phyloP scores from a whole-genome alignment of 2,797 vertebrate genomes.

The Sitta carolinensis region DNA sequence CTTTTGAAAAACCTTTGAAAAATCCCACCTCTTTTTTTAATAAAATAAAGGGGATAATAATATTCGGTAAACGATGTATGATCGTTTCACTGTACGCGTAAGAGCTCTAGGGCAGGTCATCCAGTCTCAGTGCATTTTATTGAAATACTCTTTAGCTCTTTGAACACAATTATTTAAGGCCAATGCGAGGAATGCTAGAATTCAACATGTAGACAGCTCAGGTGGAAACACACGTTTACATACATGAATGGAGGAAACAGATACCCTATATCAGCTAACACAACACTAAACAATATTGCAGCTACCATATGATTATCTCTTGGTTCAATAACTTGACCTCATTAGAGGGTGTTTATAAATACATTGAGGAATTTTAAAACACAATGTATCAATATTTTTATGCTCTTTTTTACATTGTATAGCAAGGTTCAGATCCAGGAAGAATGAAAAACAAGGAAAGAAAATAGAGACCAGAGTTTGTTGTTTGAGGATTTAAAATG shows the following conservation, averaged over 20 bases:
- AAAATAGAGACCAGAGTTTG: not conserved
- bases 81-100: not conserved
- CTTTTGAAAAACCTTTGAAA: not conserved
- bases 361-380: not conserved
- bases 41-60: fast-evolving
- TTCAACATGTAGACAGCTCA: not conserved
- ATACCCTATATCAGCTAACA: not conserved
- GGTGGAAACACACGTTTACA: not conserved
- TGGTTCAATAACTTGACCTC: not conserved
- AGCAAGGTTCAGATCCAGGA: not conserved
- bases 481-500: fast-evolving
- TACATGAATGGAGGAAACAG: not conserved
- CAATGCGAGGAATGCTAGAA: not conserved
- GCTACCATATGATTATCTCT: not conserved
- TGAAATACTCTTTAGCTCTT: not conserved
- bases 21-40: not conserved
- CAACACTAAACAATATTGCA: not conserved
- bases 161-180: not conserved
- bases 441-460: not conserved
- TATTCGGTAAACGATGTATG: not conserved
- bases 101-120: not conserved
- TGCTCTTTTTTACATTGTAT: not conserved
- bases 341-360: not conserved
- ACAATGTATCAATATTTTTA: not conserved
- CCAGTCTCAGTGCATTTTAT: not conserved